Evolutionary conservation across 2,888 invertebrate species (phyloP).

Genomic region (Epirrhoe alternata): DNA sequence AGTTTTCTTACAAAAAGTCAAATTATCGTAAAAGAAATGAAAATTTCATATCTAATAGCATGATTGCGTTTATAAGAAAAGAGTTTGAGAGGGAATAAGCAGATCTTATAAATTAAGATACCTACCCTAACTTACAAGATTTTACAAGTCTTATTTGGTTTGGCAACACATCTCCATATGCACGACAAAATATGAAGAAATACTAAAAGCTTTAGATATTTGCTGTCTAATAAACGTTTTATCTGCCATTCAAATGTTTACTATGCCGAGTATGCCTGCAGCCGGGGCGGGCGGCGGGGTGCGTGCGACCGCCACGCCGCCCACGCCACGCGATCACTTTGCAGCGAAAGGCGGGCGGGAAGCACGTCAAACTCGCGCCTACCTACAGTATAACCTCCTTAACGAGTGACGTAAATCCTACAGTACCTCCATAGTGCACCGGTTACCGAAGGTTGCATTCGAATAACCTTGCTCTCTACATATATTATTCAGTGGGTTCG

Average conservation of each 20-base stretch:
- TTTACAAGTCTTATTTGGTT: neutral
- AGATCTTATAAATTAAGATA: neutral
- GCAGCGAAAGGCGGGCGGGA: slow-evolving; percentile 70
- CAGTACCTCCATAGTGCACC: slow-evolving; percentile 50
- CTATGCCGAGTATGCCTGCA: slow-evolving; percentile 66
- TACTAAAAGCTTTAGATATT: slow-evolving; percentile 10
- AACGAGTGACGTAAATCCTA: slow-evolving; percentile 74
- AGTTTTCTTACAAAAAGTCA: neutral
- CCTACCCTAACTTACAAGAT: neutral
- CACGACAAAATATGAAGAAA: slow-evolving; percentile 2
- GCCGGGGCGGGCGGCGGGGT: slow-evolving; percentile 56
- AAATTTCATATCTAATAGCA: neutral
- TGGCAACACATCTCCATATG: too few species aligned
- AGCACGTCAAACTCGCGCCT: slow-evolving; percentile 66
- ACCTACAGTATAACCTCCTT: slow-evolving; percentile 73
- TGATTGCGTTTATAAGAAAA: neutral
- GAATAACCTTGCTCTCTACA: slow-evolving; percentile 75
- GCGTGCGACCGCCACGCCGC: slow-evolving; percentile 73
- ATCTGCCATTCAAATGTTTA: slow-evolving; percentile 59
- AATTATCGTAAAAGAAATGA: neutral
- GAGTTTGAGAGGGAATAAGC: neutral
- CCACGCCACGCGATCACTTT: slow-evolving; percentile 81
- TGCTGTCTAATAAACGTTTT: slow-evolving; percentile 42
- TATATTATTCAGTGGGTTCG: slow-evolving; percentile 81
- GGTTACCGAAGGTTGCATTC: slow-evolving; percentile 35